A percentile compares a stretch with the other conserved stretches of the same genome.
These are phyloP conservation scores for Cinclus cinclus DNA, from an alignment of 2,113 vertebrate species.

Conservation along the genomic window DNA sequence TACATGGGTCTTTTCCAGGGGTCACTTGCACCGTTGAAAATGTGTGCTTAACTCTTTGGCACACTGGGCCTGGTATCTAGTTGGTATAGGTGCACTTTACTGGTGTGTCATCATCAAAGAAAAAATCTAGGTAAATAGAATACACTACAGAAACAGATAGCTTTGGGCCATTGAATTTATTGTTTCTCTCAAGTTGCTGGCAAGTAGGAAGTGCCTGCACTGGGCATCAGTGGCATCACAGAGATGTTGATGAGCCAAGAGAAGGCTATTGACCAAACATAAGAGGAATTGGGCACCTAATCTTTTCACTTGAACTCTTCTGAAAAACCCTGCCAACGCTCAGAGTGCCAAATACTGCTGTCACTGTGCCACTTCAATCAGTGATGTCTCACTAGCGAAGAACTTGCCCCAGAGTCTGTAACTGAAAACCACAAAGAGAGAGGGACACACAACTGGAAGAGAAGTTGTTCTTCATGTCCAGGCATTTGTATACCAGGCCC, in stretches of 20 bases:
- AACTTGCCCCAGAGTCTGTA: constrained; percentile 10
- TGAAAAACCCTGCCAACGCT: neutral
- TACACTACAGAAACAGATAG: neutral
- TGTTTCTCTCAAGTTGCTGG: neutral
- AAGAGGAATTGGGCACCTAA: neutral
- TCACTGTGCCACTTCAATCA: neutral
- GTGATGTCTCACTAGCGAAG: constrained; percentile 2
- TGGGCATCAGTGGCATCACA: neutral
- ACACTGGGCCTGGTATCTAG: neutral
- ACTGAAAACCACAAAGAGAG: constrained; percentile 29
- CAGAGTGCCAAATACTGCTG: neutral
- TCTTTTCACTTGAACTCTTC: neutral
- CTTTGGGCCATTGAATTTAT: neutral
- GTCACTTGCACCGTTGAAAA: neutral
- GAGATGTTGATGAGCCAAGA: neutral
- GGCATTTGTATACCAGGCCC: neutral
- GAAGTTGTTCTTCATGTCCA: neutral
- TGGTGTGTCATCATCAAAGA: neutral
- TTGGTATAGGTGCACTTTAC: neutral
- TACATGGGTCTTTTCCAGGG: neutral
- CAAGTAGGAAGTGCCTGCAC: neutral
- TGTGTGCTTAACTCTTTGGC: neutral
- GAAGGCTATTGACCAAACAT: neutral
- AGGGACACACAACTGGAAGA: neutral
- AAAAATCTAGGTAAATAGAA: neutral